Evolutionary conservation across 2,888 invertebrate species (phyloP), one percentile per base, ranked within the genome.

Genomic region (Trisateles emortualis): DNA sequence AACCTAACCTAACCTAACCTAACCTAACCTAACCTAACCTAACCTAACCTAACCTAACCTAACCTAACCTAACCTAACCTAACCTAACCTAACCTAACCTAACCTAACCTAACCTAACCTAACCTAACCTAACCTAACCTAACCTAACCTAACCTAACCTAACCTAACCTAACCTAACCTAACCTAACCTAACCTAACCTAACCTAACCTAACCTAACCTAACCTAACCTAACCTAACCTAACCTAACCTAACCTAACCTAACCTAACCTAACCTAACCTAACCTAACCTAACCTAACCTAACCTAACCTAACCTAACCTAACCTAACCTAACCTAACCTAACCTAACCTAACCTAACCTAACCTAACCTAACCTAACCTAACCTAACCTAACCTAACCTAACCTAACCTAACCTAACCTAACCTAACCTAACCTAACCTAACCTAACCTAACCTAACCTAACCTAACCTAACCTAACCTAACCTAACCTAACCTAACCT

Each of bases 281-380:
- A 42, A 42, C 42, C 42, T 42, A 42, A 42, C 42, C 42, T 42
- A 42, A 42, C 42, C 42, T 42, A 42, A 42, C 42, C 41, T 42
- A 42, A 42, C 42, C 42, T 42, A 42, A 42, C 42, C 42, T 42
- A 42, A 42, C 42, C 42, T 42, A 42, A 42, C 42, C 36, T 42
- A 46, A 46, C 46, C 46, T 46, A 46, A 46, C 46, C 46, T 46
- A 46, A 46, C 46, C 46, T 46, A 46, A 46, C 46, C 46, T 46
- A 46, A 46, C 42, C 46, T 46, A 46, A 46, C 46, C 46, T 46
- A 46, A 46, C 46, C 46, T 46, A 46, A 46, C 38, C 38, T 46
- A 46, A 46, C 46, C 38, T 46, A 46, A 46, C 46, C 46, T 46
- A 46, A 46, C 46, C 46, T 46, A 46, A 46, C 46, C 46, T 46